These are phyloP conservation scores for Coregonus ussuriensis DNA, from an alignment of 2,797 vertebrate species.

Conservation along the genomic window DNA sequence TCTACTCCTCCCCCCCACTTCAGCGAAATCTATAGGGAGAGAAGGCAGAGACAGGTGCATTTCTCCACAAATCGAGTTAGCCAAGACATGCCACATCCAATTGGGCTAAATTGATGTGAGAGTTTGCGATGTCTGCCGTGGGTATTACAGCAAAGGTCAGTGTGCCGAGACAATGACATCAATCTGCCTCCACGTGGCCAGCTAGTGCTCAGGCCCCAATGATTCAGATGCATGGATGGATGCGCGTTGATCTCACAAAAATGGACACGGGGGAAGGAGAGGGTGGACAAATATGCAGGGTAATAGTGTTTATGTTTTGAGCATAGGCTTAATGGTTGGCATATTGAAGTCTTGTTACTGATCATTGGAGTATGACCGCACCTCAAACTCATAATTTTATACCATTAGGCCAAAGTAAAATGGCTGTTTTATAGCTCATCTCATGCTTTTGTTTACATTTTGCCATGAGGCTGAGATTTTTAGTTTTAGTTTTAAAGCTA, in stretches of 20 bases:
- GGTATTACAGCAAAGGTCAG: constrained; percentile 99
- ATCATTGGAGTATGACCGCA: background rate
- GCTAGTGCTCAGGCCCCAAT: constrained; percentile 15
- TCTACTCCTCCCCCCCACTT: constrained; percentile 65
- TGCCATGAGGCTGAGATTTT: no score
- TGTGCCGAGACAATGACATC: constrained; percentile 91
- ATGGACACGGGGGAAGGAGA: constrained; percentile 50
- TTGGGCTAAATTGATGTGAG: constrained; percentile 99
- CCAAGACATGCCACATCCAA: constrained; percentile 99
- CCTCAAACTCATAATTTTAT: background rate
- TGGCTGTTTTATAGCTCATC: no score
- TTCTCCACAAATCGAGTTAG: constrained; percentile 99
- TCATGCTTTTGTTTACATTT: no score
- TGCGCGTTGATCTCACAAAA: constrained; percentile 56
- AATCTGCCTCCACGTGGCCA: constrained; percentile 84
- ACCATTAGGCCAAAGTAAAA: no score
- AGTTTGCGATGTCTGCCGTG: constrained; percentile 99
- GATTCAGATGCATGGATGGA: constrained; percentile 67
- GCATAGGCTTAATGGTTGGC: constrained; percentile 46
- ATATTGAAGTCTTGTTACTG: constrained; percentile 27
- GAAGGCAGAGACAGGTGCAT: constrained; percentile 99
- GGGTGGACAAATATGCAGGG: constrained; percentile 45
- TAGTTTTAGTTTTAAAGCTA: no score
- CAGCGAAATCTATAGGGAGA: constrained; percentile 94
- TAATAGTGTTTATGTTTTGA: background rate